Evolutionary conservation across 2,113 vertebrate species (phyloP), one percentile per base, ranked within the genome.

Genomic region (Xenus cinereus): DNA sequence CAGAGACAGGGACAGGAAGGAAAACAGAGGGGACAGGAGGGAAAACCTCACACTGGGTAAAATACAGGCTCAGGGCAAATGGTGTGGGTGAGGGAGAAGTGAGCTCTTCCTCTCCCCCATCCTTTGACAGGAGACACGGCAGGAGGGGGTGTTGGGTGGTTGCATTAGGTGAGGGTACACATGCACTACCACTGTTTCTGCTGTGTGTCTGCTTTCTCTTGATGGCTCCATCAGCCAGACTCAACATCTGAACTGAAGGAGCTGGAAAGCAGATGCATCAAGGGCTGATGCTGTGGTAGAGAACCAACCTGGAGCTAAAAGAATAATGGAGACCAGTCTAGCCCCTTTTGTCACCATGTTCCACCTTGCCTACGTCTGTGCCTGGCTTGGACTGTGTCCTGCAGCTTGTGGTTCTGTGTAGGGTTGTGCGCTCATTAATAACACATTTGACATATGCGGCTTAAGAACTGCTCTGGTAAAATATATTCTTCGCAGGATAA

Each of bases 111-210:
- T 79, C 32, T 82, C 2, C 3, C 2, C 6, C 0, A 0, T 54
- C 12, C 39, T 83, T 69, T 76, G 16, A 51, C 8, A 73, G 16
- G 14, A 62, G 27, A 35, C 11, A 15, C 0, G 9, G 15, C 23
- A 62, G 54, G 45, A 83, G 5, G 4, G 1, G 3, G 2, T 24
- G 13, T 26, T 54, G 12, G 20, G 19, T 50, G 51, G 14, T 45
- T 53, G 21, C 20, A 13, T 45, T 79, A 51, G 22, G 10, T 2
- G 10, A 76, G 6, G 6, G 26, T 50, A 30, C 7, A 24, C 10
- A 5, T 0, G 5, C 16, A 35, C 12, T 10, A 8, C 5, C 0
- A 1, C 57, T 37, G 14, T 26, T 79, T 35, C 67, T 53, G 4
- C 62, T 68, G 6, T 4, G 0, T 19, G 22, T 28, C 37, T 54